A percentile compares a stretch with the other conserved stretches of the same genome.
Conservation (phyloP, 2,113 vertebrate species). For the Sterna hirundo region DNA sequence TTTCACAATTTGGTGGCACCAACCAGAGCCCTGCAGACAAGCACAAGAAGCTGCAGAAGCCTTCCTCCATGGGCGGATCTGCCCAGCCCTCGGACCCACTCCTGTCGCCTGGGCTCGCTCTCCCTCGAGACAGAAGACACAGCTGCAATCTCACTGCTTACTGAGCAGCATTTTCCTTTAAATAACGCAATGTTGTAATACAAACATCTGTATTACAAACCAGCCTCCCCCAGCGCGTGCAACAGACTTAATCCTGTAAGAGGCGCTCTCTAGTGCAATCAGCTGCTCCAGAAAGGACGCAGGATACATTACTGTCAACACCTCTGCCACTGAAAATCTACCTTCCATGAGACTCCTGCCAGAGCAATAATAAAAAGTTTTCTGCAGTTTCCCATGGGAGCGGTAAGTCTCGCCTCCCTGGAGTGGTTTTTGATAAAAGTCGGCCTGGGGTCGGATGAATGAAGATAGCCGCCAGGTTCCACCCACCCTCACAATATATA, state of each 20-base stretch:
- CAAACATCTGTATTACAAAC: neutral
- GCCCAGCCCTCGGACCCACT: neutral
- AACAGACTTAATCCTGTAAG: neutral
- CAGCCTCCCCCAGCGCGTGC: neutral
- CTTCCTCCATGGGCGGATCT: neutral
- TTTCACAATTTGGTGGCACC: neutral
- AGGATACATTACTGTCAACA: neutral
- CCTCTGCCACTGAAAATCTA: neutral
- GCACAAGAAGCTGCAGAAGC: neutral
- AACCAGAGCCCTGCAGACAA: neutral
- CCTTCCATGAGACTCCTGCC: neutral
- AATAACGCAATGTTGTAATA: neutral
- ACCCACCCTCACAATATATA: neutral
- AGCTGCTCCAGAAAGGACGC: neutral
- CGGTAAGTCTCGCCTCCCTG: neutral
- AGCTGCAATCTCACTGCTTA: neutral
- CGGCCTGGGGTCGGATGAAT: neutral
- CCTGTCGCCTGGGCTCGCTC: neutral
- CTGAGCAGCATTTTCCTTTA: neutral
- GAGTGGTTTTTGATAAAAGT: slow-evolving; percentile 9
- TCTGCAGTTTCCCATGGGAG: neutral
- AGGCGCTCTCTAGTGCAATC: neutral
- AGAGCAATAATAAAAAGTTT: neutral
- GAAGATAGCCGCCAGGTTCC: neutral
- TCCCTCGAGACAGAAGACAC: neutral